Base-by-base conservation (phyloP, 92 coral and sea anemone genomes). In the Zoanthus solanderi region DNA sequence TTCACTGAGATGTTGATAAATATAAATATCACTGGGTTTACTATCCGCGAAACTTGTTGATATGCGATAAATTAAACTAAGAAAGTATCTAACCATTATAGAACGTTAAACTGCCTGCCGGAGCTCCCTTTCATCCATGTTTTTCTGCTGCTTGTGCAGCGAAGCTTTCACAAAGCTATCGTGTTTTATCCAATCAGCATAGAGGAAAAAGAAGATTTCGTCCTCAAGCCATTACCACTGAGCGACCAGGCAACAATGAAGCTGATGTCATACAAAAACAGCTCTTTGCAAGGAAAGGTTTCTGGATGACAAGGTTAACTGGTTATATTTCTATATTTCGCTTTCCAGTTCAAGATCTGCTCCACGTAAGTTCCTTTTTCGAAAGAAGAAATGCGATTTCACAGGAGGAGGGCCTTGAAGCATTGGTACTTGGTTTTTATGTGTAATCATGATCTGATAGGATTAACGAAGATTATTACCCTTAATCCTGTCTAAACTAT, bases 351-450 rank as follows among this genome's bases (percentile, higher is more conserved):
- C 99, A 29, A 83, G 81, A 74, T 90, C 92, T 11, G 95, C 92
- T 71, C 94, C 98, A 46, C 98, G 94, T 16, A 73, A 76, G 45
- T 91, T 92, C 90, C 91, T 95, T 72, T 94, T 93, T 75, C 91
- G 93, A 52, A 94, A 97, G 93, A 97, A 97, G 90, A 97, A 97
- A 6, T 96, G 93, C 84, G 94, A 88, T 88, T 97, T 97, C 37
- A 92, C 93, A 2, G 98, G 99, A 46, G 97, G 99, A 10, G 99
- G 97, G 4, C 99, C 99, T 76, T 97, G 99, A 13, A 97, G 92
- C 99, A 97, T 97, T 6, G 99, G 99, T 2, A 97, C 99, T 91
- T 92, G 96, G 88, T 97, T 97, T 76, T 95, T 92, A 92, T 95
- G 99, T 0, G 95, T 88, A 89, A 97, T 92, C 37, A 83, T 84